Conservation (phyloP, 2,113 vertebrate genomes). For the Thinocorus orbignyianus region DNA sequence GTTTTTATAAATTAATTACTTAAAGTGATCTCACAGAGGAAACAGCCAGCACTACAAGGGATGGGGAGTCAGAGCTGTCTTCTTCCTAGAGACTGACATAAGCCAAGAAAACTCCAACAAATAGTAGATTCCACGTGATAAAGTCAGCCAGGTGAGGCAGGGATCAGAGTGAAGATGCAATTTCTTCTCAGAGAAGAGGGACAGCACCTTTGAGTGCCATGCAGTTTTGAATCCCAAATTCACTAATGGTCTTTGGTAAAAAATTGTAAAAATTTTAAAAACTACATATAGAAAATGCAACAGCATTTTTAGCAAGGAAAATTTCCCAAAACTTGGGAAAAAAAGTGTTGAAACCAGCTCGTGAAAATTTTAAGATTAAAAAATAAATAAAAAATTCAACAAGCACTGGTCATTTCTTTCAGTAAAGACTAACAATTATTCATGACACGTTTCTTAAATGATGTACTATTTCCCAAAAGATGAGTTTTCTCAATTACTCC, state of each 20-base stretch:
- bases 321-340: background rate
- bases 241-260: background rate
- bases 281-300: background rate
- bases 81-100: background rate
- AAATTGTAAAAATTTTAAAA: background rate
- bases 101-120: background rate
- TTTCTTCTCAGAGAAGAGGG: background rate
- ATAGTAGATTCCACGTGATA: background rate
- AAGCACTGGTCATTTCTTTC: background rate
- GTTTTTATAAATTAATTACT: slow-evolving; percentile 5
- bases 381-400: background rate
- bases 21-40: background rate
- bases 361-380: background rate
- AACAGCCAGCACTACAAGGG: background rate
- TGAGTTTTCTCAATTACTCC: background rate
- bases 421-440: background rate
- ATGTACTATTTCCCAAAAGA: background rate
- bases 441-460: background rate
- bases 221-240: background rate
- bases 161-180: background rate
- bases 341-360: background rate
- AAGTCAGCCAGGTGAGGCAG: background rate
- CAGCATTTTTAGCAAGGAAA: background rate
- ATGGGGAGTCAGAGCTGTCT: background rate
- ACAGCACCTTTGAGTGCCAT: background rate